Conservation (phyloP, 2,888 invertebrate species). For the Spisula solida region DNA sequence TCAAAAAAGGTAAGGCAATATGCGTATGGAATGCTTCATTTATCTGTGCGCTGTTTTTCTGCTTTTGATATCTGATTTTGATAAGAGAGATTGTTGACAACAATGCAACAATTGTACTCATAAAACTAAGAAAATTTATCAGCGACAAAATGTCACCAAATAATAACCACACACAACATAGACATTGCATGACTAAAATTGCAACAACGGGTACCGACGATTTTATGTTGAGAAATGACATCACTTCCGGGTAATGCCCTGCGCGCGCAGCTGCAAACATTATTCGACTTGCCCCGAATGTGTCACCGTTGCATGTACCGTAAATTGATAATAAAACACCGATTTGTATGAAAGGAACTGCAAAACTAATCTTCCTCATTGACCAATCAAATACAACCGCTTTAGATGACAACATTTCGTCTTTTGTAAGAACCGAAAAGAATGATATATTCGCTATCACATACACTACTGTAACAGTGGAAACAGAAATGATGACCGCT, state of each 20-base stretch:
- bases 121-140: slow-evolving; percentile 45
- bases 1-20: not conserved
- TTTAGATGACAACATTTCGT: slow-evolving; percentile 46
- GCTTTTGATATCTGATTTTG: slow-evolving; percentile 1
- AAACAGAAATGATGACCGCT: slow-evolving; percentile 55
- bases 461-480: slow-evolving; percentile 55
- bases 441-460: slow-evolving; percentile 59
- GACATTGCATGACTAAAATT: slow-evolving; percentile 23
- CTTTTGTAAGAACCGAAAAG: slow-evolving; percentile 49
- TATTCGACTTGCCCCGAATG: slow-evolving; percentile 51
- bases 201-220: slow-evolving; percentile 55
- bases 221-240: slow-evolving; percentile 55
- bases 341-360: slow-evolving; percentile 54
- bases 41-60: slow-evolving; percentile 6
- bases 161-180: slow-evolving; percentile 21
- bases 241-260: slow-evolving; percentile 62
- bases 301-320: slow-evolving; percentile 52
- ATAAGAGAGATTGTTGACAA: slow-evolving; percentile 38
- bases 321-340: slow-evolving; percentile 58
- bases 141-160: slow-evolving; percentile 14
- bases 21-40: not conserved
- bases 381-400: slow-evolving; percentile 64
- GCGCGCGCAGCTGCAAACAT: slow-evolving; percentile 64
- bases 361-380: slow-evolving; percentile 43
- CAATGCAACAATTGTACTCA: not conserved